Base-by-base conservation (phyloP, 2,797 vertebrate genomes). In the Schizothorax lantsangensis region DNA sequence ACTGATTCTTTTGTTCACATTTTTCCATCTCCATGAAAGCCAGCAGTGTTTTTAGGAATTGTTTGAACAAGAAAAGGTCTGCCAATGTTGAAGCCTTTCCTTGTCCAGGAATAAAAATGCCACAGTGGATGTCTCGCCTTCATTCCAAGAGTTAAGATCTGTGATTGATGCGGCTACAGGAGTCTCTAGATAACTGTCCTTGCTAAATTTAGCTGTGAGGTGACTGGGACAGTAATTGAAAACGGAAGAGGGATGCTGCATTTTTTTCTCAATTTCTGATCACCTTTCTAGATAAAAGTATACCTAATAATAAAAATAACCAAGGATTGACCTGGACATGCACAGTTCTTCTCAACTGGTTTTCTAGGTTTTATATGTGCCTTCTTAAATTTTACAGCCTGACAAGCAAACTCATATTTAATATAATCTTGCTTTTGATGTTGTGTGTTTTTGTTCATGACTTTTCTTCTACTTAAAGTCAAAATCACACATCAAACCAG, bases 141-240 rank as follows among this genome's bases (percentile, higher is more conserved):
- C 66, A 52, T 84, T 83, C 52, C 38, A 19, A 45, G 74, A 71
- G 75, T 82, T 62, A 69, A 36, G 74, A 81, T 74, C 75, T 38
- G 21, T 86, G 88, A 88, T 84, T 84, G 82, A 87, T 83, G 59
- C 23, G 17, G 38, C 30, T 57, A 15, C 66, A 43, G 68, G 66
- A 78, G 80, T 89, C 52, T 89, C 52, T 64, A 87, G 80, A 87
- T 87, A 79, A 81, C 86, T 36, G 59, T 79, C 72, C 68, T 14
- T 23, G 38, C 83, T 90, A 88, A 84, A 89, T 88, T 88, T 89
- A 89, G 77, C 72, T 9, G 11, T 43, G 75, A 45, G 79, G 62
- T 30, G 69, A 83, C 83, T 75, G 71, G 30, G 71, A 79, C 64
- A n/a, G 88, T 87, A 84, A 89, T 87, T 73, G 78, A 86, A 85